Base-by-base conservation (phyloP, 2,113 vertebrate genomes). In the Anser cygnoides region DNA sequence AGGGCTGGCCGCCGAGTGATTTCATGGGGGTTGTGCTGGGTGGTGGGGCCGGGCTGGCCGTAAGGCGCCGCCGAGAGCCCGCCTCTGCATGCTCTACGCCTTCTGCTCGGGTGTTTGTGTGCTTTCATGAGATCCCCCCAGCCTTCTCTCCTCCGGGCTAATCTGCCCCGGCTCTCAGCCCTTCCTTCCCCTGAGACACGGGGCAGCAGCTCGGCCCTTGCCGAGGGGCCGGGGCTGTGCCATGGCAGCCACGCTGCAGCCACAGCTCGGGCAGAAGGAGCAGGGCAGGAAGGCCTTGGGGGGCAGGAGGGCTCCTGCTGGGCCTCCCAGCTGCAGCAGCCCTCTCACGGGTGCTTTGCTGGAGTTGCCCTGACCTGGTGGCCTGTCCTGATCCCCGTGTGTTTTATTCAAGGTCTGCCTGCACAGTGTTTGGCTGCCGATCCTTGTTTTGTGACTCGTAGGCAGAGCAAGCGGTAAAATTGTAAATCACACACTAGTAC, bases 1-100 rank as follows among this genome's bases (percentile, higher is more conserved):
- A 20, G 20, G 46, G 46, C 46, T 11, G 46, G 46, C 46, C 20
- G 46, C 46, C 46, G 46, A 22, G 20, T 21, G 46, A 22, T 49
- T 49, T 49, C 20, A 21, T 10, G 46, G 19, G 46, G 20, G 20
- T 22, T 49, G 46, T 49, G 46, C 46, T 49, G 46, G 46, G 46
- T 21, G 5, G 20, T 49, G 46, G 46, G 20, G 46, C 46, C 9
- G 46, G 46, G 46, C 44, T 18, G 44, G 18, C 43, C 43, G 43
- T 44, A 44, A 44, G 43, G 43, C 16, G 43, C 43, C 17, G 43
- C 43, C 43, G 43, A 44, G 43, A 92, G 31, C 11, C 2, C 1
- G 13, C 10, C 3, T 29, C 4, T 4, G 16, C 35, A 26, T 11
- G 61, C 5, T 58, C 18, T 58, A 12, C 28, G 2, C 3, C 5